Evolutionary conservation across 2,888 invertebrate species (phyloP), one percentile per base, ranked within the genome.

Genomic region (Tenthredo amoena): DNA sequence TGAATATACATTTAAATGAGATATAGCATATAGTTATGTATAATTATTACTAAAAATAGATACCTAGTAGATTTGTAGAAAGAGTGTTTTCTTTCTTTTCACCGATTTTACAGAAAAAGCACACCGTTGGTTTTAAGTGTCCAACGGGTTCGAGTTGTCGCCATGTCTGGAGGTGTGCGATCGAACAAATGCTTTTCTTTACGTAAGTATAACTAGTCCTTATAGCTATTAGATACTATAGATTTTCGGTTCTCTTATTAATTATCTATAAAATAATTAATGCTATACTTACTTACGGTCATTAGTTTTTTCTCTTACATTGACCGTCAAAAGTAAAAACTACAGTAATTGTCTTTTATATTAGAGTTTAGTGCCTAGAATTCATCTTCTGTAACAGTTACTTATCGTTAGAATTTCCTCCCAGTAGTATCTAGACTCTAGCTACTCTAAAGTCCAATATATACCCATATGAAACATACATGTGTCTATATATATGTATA

Each of bases 131-230:
- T 21, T 99, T 98, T 94, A 98, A 98, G 94, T 99, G 99, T 94
- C 97, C 98, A 85, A 97, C 97, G 88, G 97, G 98, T 76, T 96
- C 98, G 71, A 97, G 98, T 84, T 99, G 99, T 93, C 97, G 99
- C 89, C 98, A 99, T 94, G 97, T 99, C 87, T 99, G 99, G 99
- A 96, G 98, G 92, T 99, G 99, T 94, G 98, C 99, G 77, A 98
- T 99, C 88, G 99, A 99, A 93, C 99, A 99, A 94, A 98, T 99
- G 96, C 95, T 99, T 89, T 99, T 99, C 95, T 99, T 99, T 94
- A 99, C 99, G 99, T 99, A 94, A 96, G 97, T 95, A 91, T 68
- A 58, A 77, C 77, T 21, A n/a, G 37, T 43, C 43, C 40, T 40
- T 18, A 43, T 74, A 43, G 43, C 4, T 26, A 18, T 31, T 50